A percentile compares a stretch with the other conserved stretches of the same genome.
These are phyloP conservation scores for Lepidocolaptes lacrymiger DNA, from an alignment of 2,797 vertebrate species.

Conservation along the genomic window DNA sequence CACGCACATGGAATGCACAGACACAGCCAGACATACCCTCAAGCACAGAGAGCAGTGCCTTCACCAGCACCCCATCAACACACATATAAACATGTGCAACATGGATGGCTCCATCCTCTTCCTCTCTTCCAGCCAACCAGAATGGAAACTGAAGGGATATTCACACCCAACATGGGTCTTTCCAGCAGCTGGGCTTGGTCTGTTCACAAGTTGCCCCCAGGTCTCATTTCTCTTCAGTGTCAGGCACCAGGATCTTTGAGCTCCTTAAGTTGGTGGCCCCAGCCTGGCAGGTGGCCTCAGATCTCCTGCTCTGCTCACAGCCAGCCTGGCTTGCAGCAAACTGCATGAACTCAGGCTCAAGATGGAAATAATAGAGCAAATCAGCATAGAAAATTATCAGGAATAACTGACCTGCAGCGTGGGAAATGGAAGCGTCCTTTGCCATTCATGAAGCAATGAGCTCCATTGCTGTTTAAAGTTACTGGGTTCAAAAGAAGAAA, in stretches of 20 bases:
- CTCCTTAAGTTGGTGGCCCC: background rate
- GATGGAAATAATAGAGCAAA: background rate
- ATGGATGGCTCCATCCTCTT: background rate
- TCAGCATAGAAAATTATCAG: background rate
- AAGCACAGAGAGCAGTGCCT: background rate
- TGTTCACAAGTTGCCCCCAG: rapidly evolving
- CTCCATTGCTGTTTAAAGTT: background rate
- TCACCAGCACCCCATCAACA: background rate
- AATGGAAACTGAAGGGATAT: too few relatives aligned
- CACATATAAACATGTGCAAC: rapidly evolving
- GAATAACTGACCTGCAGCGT: background rate
- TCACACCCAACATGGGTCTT: background rate
- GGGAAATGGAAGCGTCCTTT: background rate
- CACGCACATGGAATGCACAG: background rate
- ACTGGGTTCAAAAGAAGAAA: background rate
- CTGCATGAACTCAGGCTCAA: background rate
- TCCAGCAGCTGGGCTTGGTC: background rate
- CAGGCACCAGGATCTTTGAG: background rate
- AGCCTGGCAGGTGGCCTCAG: background rate
- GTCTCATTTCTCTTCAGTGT: background rate
- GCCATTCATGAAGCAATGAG: background rate
- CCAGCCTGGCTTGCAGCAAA: background rate
- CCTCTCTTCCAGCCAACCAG: background rate
- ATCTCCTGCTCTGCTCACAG: background rate
- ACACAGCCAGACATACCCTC: background rate